A percentile compares a stretch with the other conserved stretches of the same genome.
Conservation (phyloP, 1,140 invertebrate species). For the Diorhabda carinulata region DNA sequence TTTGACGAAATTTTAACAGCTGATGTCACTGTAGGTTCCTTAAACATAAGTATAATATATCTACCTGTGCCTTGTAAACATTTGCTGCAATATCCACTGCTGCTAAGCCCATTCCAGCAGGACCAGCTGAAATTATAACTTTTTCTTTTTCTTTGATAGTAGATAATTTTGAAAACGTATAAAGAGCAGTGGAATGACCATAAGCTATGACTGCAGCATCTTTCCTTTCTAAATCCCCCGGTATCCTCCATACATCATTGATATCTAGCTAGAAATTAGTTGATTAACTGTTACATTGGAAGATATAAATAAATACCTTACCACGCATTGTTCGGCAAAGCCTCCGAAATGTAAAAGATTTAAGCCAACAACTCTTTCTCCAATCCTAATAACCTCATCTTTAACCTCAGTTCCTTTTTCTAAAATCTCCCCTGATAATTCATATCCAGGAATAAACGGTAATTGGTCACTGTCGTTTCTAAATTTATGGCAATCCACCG, state of each 20-base stretch:
- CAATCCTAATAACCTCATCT: constrained; percentile 34
- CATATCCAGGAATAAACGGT: constrained; percentile 55
- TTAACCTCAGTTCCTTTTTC: constrained; percentile 45
- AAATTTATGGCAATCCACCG: constrained; percentile 51
- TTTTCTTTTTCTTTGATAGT: constrained; percentile 49
- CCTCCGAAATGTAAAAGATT: constrained; percentile 47
- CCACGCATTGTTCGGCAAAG: constrained; percentile 51
- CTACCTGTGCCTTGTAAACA: constrained; percentile 55
- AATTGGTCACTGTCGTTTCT: constrained; percentile 46
- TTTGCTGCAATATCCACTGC: constrained; percentile 57
- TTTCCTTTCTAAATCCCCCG: constrained; percentile 48
- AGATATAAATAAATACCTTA: constrained; percentile 26
- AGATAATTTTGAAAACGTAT: constrained; percentile 52
- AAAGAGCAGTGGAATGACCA: constrained; percentile 53
- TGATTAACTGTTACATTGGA: not conserved
- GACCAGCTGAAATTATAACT: constrained; percentile 54
- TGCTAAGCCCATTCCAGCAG: constrained; percentile 56
- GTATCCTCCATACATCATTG: constrained; percentile 53
- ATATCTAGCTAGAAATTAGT: constrained; percentile 37
- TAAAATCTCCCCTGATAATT: constrained; percentile 51
- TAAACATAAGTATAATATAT: not conserved
- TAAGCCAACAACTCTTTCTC: constrained; percentile 49
- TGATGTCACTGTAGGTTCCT: not conserved
- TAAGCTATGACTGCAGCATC: constrained; percentile 52
- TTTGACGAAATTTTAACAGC: not conserved